Base-by-base conservation (phyloP, 2,888 invertebrate species). In the Marronus borbonicus region DNA sequence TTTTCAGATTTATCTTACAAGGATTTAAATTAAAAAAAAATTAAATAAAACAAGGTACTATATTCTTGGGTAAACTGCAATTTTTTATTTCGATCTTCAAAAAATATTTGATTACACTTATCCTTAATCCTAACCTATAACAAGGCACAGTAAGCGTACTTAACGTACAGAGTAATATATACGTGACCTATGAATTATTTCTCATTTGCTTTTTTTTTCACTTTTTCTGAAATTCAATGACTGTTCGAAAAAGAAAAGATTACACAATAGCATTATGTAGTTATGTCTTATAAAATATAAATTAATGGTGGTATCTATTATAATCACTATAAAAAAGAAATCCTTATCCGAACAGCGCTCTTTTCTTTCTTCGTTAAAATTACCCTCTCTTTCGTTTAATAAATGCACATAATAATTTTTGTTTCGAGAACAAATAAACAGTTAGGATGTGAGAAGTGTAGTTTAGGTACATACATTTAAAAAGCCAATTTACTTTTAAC, bases 91-190 rank as follows among this genome's bases (percentile, higher is more conserved):
- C 81, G 81, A 82, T 84, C 82, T 85, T 87, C 86, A 85, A 88
- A 88, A 79, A 88, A 87, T 87, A 87, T 87, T 81, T 86, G 84
- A 85, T 86, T 88, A 88, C 87, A 88, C 80, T 86, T 84, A 84
- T 81, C 85, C 83, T 85, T 85, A 86, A 81, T 78, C 84, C 85
- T 86, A 86, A 81, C 83, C 86, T 87, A 87, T 84, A 82, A 83
- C 86, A 88, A 88, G 88, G 88, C 88, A 88, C 88, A 88, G 87
- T 86, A 88, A 88, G 88, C 87, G 88, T 88, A 88, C 88, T 87
- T 86, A 85, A 84, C 84, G 88, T 88, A 88, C 88, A 84, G 84
- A 85, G 87, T 87, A 86, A 68, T 84, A 83, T 83, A 82, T 81
- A 28, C 58, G 44, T 64, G 14, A 39, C 66, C 66, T 76, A 80